These are phyloP conservation scores for Drosophila tripunctata DNA, from an alignment of 2,888 invertebrate genomes.

Conservation along the genomic window DNA sequence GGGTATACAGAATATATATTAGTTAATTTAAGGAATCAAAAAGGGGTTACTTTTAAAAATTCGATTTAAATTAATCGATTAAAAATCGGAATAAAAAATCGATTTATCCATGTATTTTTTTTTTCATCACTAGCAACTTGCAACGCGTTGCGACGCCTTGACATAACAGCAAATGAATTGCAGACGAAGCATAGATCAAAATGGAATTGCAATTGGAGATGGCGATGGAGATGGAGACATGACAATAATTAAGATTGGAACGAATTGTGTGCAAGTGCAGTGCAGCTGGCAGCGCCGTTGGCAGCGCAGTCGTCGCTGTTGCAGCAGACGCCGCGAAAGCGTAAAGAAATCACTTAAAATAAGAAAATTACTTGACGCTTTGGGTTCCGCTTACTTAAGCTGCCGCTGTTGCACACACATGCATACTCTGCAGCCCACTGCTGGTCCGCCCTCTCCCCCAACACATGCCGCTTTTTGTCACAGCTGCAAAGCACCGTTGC, in stretches of 20 bases:
- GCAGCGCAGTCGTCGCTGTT: background rate
- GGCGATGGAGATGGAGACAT: constrained; percentile 17
- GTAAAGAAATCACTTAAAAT: constrained; percentile 73
- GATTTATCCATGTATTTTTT: no score
- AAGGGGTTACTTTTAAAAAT: no score
- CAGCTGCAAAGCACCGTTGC: no score
- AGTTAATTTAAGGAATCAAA: no score
- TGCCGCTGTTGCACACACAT: constrained; percentile 7
- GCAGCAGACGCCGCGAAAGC: constrained; percentile 63
- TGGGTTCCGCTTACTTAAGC: constrained; percentile 57
- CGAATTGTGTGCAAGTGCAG: constrained; percentile 42
- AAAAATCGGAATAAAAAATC: no score
- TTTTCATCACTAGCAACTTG: no score
- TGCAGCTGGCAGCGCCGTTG: background rate
- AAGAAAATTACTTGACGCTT: constrained; percentile 60
- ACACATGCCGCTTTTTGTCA: no score
- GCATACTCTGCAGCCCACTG: constrained; percentile 9
- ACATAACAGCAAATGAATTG: constrained; percentile 69
- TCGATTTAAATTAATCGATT: no score
- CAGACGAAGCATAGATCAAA: constrained; percentile 27
- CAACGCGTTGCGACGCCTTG: constrained; percentile 27
- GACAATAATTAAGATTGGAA: constrained; percentile 78
- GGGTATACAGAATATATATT: no score
- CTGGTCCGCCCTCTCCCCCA: background rate
- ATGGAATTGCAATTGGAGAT: constrained; percentile 7